Conservation (phyloP, 2,888 invertebrate genomes). For the Rotaria sp. region DNA sequence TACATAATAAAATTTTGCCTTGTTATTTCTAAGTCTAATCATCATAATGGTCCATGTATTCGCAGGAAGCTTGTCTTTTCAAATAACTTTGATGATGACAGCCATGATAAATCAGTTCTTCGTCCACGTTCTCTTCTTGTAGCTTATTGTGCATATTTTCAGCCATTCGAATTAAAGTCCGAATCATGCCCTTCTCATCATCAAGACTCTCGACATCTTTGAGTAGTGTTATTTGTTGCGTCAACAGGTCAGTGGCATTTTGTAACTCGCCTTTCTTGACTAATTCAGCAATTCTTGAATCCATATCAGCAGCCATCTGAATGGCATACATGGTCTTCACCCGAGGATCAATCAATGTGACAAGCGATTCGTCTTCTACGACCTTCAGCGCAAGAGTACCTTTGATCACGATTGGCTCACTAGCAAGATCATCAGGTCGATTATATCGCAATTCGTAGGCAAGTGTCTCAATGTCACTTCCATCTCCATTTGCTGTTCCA, state of each 20-base stretch:
- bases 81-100: neutral
- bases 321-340: neutral
- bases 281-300: neutral
- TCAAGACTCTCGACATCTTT: neutral
- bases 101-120: neutral
- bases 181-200: neutral
- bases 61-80: neutral
- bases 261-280: neutral
- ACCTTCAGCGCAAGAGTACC: neutral
- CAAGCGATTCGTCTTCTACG: neutral
- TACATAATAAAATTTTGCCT: too few relatives aligned
- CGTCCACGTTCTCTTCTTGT: neutral
- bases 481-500: neutral
- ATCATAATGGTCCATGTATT: neutral
- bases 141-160: neutral
- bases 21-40: neutral
- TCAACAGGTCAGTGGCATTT: neutral
- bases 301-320: neutral
- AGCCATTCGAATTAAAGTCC: neutral
- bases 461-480: neutral
- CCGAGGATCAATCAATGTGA: neutral
- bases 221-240: neutral
- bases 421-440: neutral
- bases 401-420: neutral
- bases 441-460: neutral